Evolutionary conservation across 2,888 invertebrate species (phyloP).

Genomic region (Nasonovia ribisnigri): DNA sequence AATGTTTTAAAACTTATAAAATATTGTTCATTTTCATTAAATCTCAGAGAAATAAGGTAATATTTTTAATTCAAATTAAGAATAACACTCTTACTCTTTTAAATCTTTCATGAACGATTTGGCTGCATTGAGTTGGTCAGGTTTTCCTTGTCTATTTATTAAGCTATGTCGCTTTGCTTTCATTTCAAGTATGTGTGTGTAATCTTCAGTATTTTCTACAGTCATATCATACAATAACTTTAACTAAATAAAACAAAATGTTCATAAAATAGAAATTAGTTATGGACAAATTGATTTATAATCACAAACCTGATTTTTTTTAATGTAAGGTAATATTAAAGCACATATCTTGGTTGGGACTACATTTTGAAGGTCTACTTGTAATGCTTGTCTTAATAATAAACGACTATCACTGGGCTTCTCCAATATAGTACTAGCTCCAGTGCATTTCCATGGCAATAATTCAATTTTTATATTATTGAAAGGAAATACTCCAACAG

Average conservation of each 20-base stretch:
- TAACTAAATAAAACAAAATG: conserved; percentile 33
- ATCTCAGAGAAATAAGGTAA: neutral
- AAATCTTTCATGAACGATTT: conserved; percentile 63
- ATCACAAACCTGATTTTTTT: conserved; percentile 56
- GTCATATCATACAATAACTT: conserved; percentile 55
- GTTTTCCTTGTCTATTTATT: conserved; percentile 58
- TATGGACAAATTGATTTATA: neutral
- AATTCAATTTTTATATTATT: conserved; percentile 58
- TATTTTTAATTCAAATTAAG: neutral
- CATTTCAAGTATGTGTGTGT: conserved; percentile 57
- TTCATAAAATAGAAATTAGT: neutral
- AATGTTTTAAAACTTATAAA: neutral
- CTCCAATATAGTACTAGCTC: conserved; percentile 53
- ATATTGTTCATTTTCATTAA: neutral
- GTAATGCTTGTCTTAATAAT: conserved; percentile 50
- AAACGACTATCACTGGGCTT: conserved; percentile 57
- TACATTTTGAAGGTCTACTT: conserved; percentile 58
- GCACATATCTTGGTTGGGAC: conserved; percentile 61
- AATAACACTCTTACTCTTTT: conserved; percentile 50
- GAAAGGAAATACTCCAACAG: conserved; percentile 50
- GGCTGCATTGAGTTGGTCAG: conserved; percentile 53
- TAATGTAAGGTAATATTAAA: conserved; percentile 56
- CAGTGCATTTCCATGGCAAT: conserved; percentile 59
- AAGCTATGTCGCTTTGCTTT: conserved; percentile 61
- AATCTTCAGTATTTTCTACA: conserved; percentile 58